Percentiles rank a stretch among this genome's conserved stretches.
These are phyloP conservation scores for Phenganax marumi DNA, from an alignment of 92 coral and sea anemone genomes.

Conservation along the genomic window DNA sequence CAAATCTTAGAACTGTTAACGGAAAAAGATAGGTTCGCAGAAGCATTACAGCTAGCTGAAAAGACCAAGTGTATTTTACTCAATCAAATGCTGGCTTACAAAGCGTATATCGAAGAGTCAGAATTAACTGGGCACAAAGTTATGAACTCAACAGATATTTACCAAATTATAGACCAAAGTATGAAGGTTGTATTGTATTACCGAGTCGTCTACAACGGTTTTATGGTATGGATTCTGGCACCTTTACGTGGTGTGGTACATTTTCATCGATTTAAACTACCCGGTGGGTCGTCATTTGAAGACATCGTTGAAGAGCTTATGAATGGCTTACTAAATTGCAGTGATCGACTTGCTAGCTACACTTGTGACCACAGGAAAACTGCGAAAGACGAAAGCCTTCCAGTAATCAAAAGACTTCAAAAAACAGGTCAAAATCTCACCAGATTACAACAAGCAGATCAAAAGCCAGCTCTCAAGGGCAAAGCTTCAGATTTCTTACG, in stretches of 20 bases:
- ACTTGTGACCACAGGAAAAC: constrained; percentile 34
- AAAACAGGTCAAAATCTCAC: background rate
- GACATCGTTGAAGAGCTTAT: constrained; percentile 3
- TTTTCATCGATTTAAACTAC: constrained; percentile 20
- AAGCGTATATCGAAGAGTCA: constrained; percentile 21
- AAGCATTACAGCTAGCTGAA: constrained; percentile 29
- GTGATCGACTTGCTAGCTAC: constrained; percentile 25
- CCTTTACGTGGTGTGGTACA: constrained; percentile 20
- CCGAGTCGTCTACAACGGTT: constrained; percentile 30
- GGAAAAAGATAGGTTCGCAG: constrained; percentile 5
- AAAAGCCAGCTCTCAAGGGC: background rate
- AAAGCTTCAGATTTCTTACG: background rate
- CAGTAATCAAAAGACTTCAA: background rate
- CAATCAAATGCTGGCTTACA: constrained; percentile 22
- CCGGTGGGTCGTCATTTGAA: background rate
- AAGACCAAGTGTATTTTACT: constrained; percentile 3
- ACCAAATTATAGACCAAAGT: background rate
- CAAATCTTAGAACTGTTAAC: constrained; percentile 12
- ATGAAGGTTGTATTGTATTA: constrained; percentile 29
- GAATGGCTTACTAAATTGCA: constrained; percentile 11
- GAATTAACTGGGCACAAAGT: background rate
- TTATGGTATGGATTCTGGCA: constrained; percentile 22
- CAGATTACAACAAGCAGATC: background rate
- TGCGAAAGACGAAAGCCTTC: background rate
- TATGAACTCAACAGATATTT: background rate